Evolutionary conservation across 2,113 vertebrate species (phyloP).

Genomic region (Pogona vitticeps): DNA sequence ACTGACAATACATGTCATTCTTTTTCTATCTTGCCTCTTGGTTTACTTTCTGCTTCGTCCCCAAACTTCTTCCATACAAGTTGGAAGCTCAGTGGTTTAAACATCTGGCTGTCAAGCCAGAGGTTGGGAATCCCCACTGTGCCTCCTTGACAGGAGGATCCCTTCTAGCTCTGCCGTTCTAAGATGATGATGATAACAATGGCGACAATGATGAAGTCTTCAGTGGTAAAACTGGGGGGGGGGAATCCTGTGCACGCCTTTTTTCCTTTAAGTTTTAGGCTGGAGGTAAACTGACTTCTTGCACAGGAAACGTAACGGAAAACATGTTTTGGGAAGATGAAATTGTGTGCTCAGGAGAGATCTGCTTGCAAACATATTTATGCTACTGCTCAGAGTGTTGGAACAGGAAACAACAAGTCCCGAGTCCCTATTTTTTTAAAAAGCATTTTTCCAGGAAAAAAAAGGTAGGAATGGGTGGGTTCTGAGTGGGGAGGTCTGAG

Average conservation of each 20-base stretch:
- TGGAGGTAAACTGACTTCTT: slow-evolving; percentile 44
- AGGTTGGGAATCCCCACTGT: too few relatives aligned
- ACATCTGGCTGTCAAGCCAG: too few relatives aligned
- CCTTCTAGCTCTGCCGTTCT: too few relatives aligned
- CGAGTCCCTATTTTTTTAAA: too few relatives aligned
- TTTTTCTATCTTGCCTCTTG: slow-evolving; percentile 28
- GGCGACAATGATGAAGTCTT: too few relatives aligned
- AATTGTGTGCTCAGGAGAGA: slow-evolving; percentile 38
- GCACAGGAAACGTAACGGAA: slow-evolving; percentile 22
- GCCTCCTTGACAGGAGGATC: too few relatives aligned
- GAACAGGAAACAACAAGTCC: too few relatives aligned
- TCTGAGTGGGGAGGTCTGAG: too few relatives aligned
- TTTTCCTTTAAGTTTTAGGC: slow-evolving; percentile 52
- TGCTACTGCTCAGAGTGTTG: too few relatives aligned
- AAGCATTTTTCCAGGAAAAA: too few relatives aligned
- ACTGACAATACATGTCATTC: slow-evolving; percentile 13
- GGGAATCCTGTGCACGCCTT: slow-evolving; percentile 27
- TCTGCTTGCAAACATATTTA: slow-evolving; percentile 7
- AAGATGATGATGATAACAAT: too few relatives aligned
- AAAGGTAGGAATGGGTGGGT: too few relatives aligned
- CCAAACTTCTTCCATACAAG: slow-evolving; percentile 29
- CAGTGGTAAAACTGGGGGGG: slow-evolving; percentile 12
- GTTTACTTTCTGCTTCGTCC: slow-evolving; percentile 17
- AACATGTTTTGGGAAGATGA: slow-evolving; percentile 25
- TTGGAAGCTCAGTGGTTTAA: neutral